phyloP scores from a whole-genome alignment of 2,797 vertebrate genomes.

The Furcifer pardalis region DNA sequence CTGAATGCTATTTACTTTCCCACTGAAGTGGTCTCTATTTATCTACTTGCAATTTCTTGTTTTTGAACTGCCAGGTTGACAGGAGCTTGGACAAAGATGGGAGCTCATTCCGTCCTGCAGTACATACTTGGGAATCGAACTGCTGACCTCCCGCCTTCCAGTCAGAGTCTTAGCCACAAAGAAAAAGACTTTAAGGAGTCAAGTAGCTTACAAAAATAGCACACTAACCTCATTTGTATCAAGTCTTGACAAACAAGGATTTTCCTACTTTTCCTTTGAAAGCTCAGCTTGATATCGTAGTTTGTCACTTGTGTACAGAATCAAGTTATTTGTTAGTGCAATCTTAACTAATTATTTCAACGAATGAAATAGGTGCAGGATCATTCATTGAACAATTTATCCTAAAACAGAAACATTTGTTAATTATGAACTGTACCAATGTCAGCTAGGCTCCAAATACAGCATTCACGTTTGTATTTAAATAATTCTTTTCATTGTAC shows the following conservation, averaged over 20 bases:
- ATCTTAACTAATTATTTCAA: neutral
- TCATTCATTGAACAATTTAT: slow-evolving; percentile 50
- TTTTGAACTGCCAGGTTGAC: no score
- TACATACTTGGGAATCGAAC: no score
- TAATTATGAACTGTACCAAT: slow-evolving; percentile 49
- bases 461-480: neutral
- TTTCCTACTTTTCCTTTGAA: neutral
- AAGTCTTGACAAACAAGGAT: neutral
- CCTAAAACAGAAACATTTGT: slow-evolving; percentile 57
- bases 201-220: neutral
- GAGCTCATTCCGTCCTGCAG: no score
- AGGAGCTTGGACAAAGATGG: no score
- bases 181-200: neutral
- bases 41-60: no score
- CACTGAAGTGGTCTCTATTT: no score
- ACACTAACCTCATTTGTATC: neutral
- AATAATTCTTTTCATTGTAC: slow-evolving; percentile 26
- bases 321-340: neutral
- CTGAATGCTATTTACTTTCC: no score
- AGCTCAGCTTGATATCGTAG: neutral
- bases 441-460: slow-evolving; percentile 41
- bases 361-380: slow-evolving; percentile 7
- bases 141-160: no score
- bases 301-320: neutral
- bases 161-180: no score